Evolutionary conservation across 2,113 vertebrate genomes (phyloP), one percentile per base, ranked within the genome.

Genomic region (Rattus rattus): DNA sequence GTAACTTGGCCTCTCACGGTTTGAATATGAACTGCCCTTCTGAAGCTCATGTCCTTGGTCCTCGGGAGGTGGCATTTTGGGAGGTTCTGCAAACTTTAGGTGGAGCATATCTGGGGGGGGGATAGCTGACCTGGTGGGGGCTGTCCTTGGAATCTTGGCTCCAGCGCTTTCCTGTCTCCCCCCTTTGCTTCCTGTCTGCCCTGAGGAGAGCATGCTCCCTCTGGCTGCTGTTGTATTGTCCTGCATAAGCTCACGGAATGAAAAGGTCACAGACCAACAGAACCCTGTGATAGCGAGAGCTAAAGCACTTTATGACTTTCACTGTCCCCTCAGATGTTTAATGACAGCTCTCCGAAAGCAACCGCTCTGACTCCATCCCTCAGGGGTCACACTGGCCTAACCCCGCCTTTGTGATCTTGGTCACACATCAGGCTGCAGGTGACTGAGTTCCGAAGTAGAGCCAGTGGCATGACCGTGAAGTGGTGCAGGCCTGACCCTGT

Each of bases 351-450:
- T 13, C 19, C 33, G 30, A 87, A 87, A 67, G 47, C 39, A 30
- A 11, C 14, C 19, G 28, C 4, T 49, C 14, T 19, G 3, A 49
- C 36, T 16, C 43, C 30, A 4, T 10, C 33, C 22, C 12, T 59
- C n/a, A 61, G 22, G 80, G 98, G 97, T 99, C 99, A 91, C 99
- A 99, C 92, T 98, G 99, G 99, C 99, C 97, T 99, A 98, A 36
- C 99, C 98, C 95, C 63, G 98, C 92, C 99, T 43, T 88, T 81
- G 98, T 95, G 30, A 98, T 36, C 26, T 99, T 98, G 22, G 95
- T 97, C 84, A 99, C 98, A 36, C 99, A n/a, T 99, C 99, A 30
- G 99, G 97, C 96, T 99, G 97, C 69, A 99, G 98, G 88, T 99
- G 36, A 84, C 89, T 98, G 96, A 99, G 99, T 67, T 99, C 99